phyloP scores from a whole-genome alignment of 2,888 invertebrate genomes.

The Cerastis leucographa region DNA sequence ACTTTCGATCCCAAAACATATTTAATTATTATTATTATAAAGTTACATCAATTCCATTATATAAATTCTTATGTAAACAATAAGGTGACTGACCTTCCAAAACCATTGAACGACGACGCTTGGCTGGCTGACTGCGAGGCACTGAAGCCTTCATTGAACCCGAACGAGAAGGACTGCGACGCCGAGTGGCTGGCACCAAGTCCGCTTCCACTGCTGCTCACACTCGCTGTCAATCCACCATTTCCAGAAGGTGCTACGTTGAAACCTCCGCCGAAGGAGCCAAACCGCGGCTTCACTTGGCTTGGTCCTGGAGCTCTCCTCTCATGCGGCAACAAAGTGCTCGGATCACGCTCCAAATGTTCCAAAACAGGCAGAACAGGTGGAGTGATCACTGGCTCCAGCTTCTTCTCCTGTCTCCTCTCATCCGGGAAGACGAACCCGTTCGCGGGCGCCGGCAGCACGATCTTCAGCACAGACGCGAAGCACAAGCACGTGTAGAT shows the following conservation, averaged over 20 bases:
- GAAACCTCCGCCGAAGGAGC: constrained; percentile 81
- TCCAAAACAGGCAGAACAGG: constrained; percentile 88
- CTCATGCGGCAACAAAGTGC: constrained; percentile 84
- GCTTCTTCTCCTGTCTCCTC: constrained; percentile 79
- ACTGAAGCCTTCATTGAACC: constrained; percentile 88
- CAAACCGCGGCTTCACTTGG: constrained; percentile 81
- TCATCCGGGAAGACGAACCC: constrained; percentile 86
- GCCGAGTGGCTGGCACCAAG: constrained; percentile 86
- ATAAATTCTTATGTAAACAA: constrained; percentile 34
- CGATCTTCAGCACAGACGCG: constrained; percentile 70
- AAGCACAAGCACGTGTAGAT: constrained; percentile 80
- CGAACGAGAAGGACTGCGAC: constrained; percentile 87
- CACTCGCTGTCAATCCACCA: constrained; percentile 85
- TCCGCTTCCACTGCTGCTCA: constrained; percentile 86
- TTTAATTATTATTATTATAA: no score
- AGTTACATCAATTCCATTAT: neutral
- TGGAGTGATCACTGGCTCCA: constrained; percentile 87
- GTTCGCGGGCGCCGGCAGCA: constrained; percentile 79
- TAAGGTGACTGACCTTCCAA: constrained; percentile 84
- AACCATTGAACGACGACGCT: constrained; percentile 86
- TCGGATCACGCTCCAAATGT: constrained; percentile 88
- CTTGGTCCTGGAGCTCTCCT: constrained; percentile 61
- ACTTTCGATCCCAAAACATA: constrained; percentile 3
- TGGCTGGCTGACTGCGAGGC: constrained; percentile 89
- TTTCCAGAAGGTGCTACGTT: constrained; percentile 84